Percentiles rank a stretch among this genome's conserved stretches.
Conservation (phyloP, 1,140 invertebrate species). For the Periplaneta americana region DNA sequence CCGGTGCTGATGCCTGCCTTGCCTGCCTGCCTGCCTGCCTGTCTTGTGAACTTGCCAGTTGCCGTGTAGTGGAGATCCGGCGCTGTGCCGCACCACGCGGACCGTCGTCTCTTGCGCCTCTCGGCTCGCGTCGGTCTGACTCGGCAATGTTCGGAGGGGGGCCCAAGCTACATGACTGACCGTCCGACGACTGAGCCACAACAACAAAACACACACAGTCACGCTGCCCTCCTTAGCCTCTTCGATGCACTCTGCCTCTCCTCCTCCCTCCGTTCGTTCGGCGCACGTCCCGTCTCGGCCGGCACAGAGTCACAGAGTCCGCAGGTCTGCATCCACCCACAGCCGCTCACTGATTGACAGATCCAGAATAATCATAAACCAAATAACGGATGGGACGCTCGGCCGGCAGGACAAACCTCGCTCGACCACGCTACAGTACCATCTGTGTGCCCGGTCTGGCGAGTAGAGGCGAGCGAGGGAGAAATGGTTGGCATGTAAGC, state of each 20-base stretch:
- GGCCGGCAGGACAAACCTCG: not conserved
- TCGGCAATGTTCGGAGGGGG: not conserved
- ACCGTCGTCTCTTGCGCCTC: not conserved
- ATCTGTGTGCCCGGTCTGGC: not conserved
- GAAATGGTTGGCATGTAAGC: not conserved
- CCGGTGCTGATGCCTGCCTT: not conserved
- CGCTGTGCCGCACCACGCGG: conserved; percentile 2
- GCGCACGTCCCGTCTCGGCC: not conserved
- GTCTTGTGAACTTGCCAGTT: conserved; percentile 7
- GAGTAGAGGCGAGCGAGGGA: not conserved
- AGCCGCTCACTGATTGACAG: not conserved
- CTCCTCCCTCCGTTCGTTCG: not conserved
- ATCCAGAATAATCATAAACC: not conserved
- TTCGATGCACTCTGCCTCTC: not conserved
- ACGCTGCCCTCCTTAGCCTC: conserved; percentile 5
- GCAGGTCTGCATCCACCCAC: not conserved
- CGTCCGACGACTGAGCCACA: not conserved
- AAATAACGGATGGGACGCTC: too few species aligned
- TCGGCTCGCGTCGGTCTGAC: not conserved
- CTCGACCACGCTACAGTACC: not conserved
- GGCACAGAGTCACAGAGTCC: not conserved
- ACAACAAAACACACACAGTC: conserved; percentile 2
- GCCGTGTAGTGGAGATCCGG: not conserved
- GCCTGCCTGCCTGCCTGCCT: not conserved
- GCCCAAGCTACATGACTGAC: conserved; percentile 5